Evolutionary conservation across 2,888 invertebrate genomes (phyloP).

Genomic region (Pristionchus maxplancki): DNA sequence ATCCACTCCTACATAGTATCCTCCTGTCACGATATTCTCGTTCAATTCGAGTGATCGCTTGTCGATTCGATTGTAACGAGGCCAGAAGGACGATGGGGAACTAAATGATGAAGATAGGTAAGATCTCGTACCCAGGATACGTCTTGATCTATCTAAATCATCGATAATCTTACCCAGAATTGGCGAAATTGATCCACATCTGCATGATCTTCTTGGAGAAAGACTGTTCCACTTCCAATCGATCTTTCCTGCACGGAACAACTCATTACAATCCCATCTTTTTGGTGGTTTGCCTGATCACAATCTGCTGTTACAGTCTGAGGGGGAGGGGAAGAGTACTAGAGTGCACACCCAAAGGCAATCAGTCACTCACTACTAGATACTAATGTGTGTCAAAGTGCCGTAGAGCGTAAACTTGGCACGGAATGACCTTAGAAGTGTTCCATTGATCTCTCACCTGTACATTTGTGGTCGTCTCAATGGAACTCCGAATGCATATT

Average conservation of each 20-base stretch:
- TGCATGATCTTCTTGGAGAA: conserved; percentile 93
- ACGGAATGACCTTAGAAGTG: neutral
- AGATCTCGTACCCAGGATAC: neutral
- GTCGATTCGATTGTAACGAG: conserved; percentile 73
- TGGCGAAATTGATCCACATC: conserved; percentile 93
- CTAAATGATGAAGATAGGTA: conserved; percentile 54
- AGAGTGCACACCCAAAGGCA: conserved; percentile 4
- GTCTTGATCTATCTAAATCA: neutral
- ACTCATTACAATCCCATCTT: neutral
- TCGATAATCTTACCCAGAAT: conserved; percentile 87
- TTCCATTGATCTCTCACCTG: conserved; percentile 61
- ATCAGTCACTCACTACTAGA: neutral
- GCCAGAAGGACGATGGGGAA: conserved; percentile 69
- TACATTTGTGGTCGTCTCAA: conserved; percentile 90
- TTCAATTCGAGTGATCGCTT: conserved; percentile 72
- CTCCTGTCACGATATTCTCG: conserved; percentile 62
- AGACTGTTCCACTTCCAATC: conserved; percentile 66
- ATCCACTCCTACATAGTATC: conserved; percentile 69
- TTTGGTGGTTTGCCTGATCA: neutral
- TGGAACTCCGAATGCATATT: conserved; percentile 96
- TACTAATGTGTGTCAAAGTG: neutral
- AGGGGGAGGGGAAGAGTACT: neutral
- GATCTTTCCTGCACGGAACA: conserved; percentile 33
- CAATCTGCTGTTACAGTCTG: neutral
- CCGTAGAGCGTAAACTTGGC: neutral